These are phyloP conservation scores for Stenodera caucasica DNA, from an alignment of 2,888 invertebrate genomes.

Conservation along the genomic window DNA sequence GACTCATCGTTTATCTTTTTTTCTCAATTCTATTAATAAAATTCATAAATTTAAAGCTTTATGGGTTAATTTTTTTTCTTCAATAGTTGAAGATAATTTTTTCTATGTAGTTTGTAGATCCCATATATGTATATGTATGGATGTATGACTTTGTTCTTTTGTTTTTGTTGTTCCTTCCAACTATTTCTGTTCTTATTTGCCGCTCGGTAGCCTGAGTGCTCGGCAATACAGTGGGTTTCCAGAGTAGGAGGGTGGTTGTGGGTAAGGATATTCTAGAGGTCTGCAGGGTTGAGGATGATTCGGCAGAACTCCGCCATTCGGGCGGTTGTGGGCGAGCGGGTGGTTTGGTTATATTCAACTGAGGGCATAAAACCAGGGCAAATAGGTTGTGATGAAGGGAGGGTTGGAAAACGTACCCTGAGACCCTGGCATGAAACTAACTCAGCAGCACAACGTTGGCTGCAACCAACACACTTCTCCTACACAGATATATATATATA, in stretches of 20 bases:
- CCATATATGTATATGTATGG: too few relatives aligned
- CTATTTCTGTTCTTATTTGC: not conserved
- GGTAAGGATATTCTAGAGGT: conserved; percentile 51
- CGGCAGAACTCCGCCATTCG: conserved; percentile 53
- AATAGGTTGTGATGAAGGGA: conserved; percentile 24
- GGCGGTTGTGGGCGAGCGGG: conserved; percentile 24
- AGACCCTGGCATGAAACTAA: conserved; percentile 29
- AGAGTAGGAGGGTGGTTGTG: conserved; percentile 15
- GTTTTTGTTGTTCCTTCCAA: not conserved
- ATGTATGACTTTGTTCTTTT: not conserved
- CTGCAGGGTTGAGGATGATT: conserved; percentile 55
- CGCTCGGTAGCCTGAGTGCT: not conserved
- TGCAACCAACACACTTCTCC: conserved; percentile 17
- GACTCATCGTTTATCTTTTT: too few relatives aligned
- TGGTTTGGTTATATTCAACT: conserved; percentile 46
- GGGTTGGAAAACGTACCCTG: conserved; percentile 34
- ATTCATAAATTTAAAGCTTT: too few relatives aligned
- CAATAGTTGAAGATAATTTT: too few relatives aligned
- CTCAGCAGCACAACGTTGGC: conserved; percentile 16
- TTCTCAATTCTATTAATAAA: too few relatives aligned
- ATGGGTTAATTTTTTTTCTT: too few relatives aligned
- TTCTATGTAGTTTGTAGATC: not conserved
- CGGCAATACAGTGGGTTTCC: not conserved
- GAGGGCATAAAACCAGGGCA: conserved; percentile 50
- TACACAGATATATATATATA: not conserved